Base-by-base conservation (phyloP, 2,888 invertebrate genomes). In the Aspidapion aeneum region DNA sequence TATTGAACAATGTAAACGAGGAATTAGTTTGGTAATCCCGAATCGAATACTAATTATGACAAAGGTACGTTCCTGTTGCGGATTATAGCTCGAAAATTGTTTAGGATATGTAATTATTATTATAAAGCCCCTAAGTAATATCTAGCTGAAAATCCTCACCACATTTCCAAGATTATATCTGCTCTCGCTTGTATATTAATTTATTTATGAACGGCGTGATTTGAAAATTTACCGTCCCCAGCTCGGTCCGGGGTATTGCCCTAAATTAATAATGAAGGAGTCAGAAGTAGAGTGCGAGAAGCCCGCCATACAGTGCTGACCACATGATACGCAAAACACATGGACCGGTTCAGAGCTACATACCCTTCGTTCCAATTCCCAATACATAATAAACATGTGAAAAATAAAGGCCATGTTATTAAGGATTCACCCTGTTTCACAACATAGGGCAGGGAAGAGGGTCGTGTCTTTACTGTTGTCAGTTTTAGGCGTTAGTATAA, bases 121-220 rank as follows among this genome's bases (percentile, higher is more conserved):
- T 5, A 9, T n/a, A n/a, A 48, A 35, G 12, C 5, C 35, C 35
- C 35, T 35, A 58, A 58, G 48, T 49, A 59, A 59, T 59, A 19
- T 54, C 52, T n/a, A 21, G 52, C 17, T 20, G 18, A 59, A 52
- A 54, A 20, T 55, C 55, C 55, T 17, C 55, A 60, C 18, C 22
- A 60, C 51, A 51, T 21, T 55, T 50, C 22, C 21, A 52, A 54
- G 54, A 22, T 55, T 60, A 51, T 54, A 54, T 18, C 60, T n/a
- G 21, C 12, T 19, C 35, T n/a, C 50, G 21, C 22, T 57, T 22
- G 54, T 63, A 57, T 61, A 63, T 66, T 72, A 67, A 70, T 68
- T 70, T 70, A 71, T 72, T 71, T 69, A 72, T 70, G 66, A 70
- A 57, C 35, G 65, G 63, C 65, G 70, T 71, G 71, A 73, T 73